These are phyloP conservation scores for Microcaecilia unicolor DNA, from an alignment of 2,797 vertebrate species.

Conservation along the genomic window DNA sequence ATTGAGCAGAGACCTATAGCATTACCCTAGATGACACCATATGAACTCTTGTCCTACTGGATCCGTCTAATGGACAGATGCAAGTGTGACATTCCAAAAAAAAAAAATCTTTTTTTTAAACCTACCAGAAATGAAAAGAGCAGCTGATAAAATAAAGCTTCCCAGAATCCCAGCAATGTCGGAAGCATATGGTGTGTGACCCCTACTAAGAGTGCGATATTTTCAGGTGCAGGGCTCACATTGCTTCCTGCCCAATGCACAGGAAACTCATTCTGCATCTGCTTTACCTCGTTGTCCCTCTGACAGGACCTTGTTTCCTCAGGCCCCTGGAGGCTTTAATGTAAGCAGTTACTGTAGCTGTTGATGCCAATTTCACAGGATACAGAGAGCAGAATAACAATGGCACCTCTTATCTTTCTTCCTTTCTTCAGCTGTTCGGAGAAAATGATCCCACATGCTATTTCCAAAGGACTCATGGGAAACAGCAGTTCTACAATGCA, in stretches of 20 bases:
- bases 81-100: slow-evolving; percentile 15
- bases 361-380: rapidly evolving
- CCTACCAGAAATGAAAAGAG: slow-evolving; percentile 7
- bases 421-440: not conserved
- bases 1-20: slow-evolving; percentile 11
- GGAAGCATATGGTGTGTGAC: not conserved
- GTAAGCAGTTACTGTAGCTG: rapidly evolving
- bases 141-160: rapidly evolving
- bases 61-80: slow-evolving; percentile 24
- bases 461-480: too few species aligned
- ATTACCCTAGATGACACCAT: slow-evolving; percentile 25
- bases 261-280: not conserved
- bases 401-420: not conserved
- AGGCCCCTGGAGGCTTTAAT: too few species aligned
- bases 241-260: not conserved
- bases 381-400: rapidly evolving
- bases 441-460: too few species aligned
- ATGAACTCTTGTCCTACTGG: slow-evolving; percentile 25
- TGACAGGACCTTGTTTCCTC: not conserved
- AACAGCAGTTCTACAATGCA: too few species aligned
- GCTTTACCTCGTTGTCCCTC: not conserved
- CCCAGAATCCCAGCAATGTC: not conserved
- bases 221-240: not conserved
- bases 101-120: slow-evolving; percentile 16
- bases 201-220: not conserved